Base-by-base conservation (phyloP, 2,113 vertebrate genomes). In the Oncorhynchus keta region DNA sequence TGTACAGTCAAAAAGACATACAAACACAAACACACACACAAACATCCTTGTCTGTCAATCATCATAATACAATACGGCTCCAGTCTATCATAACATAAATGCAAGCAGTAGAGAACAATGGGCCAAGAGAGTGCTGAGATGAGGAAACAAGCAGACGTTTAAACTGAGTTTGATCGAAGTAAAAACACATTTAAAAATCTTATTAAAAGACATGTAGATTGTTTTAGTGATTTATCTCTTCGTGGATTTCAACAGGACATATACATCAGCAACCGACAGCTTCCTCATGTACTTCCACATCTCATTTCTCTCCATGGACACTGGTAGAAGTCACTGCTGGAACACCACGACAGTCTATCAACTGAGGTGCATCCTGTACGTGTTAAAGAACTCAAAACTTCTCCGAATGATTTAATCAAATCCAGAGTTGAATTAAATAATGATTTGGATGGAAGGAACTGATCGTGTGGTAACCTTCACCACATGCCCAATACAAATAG, bases 1-100 rank as follows among this genome's bases (percentile, higher is more conserved):
- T 45, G 28, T 64, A 72, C 68, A 75, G 51, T 70, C 68, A 83
- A 62, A 67, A 55, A 62, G 18, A 66, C 73, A 67, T 20, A 51
- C 73, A 67, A n/a, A 67, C 24, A 35, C 72, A 24, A 57, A 65
- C 59, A 65, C 59, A 64, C 32, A 74, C 18, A 73, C 72, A 61
- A 28, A 61, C 30, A 35, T 6, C 11, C 24, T 32, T 73, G 75
- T 77, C 79, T 81, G 64, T 48, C 73, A 65, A 57, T 72, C 55
- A 69, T 66, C 48, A 70, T 74, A 73, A 62, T 62, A 7, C 59
- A 24, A 62, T 8, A 62, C 2, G 1, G 59, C 20, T n/a, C 22
- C n/a, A 62, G 24, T 62, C 59, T n/a, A 22, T 9, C 13, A 13
- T n/a, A 62, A 62, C 59, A 20, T 24, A 22, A n/a, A 62, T 20